Conservation (phyloP, 2,113 vertebrate species). For the Lates calcarifer region DNA sequence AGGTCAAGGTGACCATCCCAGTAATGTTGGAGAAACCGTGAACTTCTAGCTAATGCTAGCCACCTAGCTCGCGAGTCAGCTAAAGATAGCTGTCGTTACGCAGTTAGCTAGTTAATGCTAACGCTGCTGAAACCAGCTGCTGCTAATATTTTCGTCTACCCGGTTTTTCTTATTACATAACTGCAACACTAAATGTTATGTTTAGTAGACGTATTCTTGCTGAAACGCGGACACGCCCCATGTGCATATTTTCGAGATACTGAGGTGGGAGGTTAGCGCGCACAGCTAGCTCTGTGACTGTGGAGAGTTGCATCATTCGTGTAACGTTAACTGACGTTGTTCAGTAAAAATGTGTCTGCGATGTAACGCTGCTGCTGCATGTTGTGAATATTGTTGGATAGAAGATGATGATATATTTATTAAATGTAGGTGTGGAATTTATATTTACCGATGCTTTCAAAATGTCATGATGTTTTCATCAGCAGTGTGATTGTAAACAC, state of each 20-base stretch:
- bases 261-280: not conserved
- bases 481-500: not conserved
- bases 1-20: not conserved
- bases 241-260: not conserved
- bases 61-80: slow-evolving; percentile 14
- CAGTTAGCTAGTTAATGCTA: slow-evolving; percentile 25
- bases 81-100: slow-evolving; percentile 2
- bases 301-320: slow-evolving; percentile 44
- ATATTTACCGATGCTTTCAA: not conserved
- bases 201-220: rapidly evolving
- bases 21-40: not conserved
- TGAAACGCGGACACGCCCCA: rapidly evolving
- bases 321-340: not conserved
- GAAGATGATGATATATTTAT: rapidly evolving
- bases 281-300: not conserved
- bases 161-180: not conserved
- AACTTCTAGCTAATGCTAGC: slow-evolving; percentile 16
- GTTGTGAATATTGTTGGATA: not conserved
- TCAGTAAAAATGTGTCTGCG: not conserved
- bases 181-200: not conserved
- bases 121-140: not conserved
- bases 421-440: not conserved
- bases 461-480: not conserved
- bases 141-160: no score
- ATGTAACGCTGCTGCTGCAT: not conserved